Conservation (phyloP, 2,113 vertebrate species). For the Phalacrocorax carbo region DNA sequence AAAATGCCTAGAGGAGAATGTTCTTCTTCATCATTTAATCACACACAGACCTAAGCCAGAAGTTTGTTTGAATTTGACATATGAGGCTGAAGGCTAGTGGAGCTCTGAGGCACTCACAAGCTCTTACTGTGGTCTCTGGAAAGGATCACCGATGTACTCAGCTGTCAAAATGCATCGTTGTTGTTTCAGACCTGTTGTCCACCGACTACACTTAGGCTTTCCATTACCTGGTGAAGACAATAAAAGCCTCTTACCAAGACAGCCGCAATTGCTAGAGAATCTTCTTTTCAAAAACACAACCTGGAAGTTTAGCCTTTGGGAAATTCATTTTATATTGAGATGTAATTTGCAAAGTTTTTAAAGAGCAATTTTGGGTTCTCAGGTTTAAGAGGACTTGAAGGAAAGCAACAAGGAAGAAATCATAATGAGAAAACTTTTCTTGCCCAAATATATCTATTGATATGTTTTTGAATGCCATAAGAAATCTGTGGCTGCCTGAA, state of each 20-base stretch:
- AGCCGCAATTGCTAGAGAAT: constrained; percentile 62
- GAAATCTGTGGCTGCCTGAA: background rate
- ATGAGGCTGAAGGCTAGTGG: background rate
- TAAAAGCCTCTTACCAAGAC: constrained; percentile 66
- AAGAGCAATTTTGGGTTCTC: constrained; percentile 63
- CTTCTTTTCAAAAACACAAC: constrained; percentile 62
- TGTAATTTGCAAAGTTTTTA: constrained; percentile 54
- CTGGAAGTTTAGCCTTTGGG: constrained; percentile 61
- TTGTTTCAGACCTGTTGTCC: constrained; percentile 66
- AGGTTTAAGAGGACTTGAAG: constrained; percentile 44
- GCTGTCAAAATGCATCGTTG: constrained; percentile 52
- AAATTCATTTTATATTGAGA: constrained; percentile 69
- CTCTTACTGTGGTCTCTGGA: background rate
- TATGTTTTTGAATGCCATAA: background rate
- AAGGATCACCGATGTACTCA: background rate
- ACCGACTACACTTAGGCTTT: constrained; percentile 61
- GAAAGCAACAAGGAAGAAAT: background rate
- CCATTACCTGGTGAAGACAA: constrained; percentile 56
- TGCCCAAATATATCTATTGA: background rate
- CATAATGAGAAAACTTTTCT: background rate
- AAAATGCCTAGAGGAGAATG: background rate
- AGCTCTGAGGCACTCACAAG: background rate
- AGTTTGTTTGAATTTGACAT: constrained; percentile 50
- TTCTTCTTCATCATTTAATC: constrained; percentile 26
- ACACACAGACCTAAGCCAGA: constrained; percentile 35